Evolutionary conservation across 92 coral and sea anemone genomes (phyloP), one percentile per base, ranked within the genome.

Genomic region (Epizoanthus scotinus): DNA sequence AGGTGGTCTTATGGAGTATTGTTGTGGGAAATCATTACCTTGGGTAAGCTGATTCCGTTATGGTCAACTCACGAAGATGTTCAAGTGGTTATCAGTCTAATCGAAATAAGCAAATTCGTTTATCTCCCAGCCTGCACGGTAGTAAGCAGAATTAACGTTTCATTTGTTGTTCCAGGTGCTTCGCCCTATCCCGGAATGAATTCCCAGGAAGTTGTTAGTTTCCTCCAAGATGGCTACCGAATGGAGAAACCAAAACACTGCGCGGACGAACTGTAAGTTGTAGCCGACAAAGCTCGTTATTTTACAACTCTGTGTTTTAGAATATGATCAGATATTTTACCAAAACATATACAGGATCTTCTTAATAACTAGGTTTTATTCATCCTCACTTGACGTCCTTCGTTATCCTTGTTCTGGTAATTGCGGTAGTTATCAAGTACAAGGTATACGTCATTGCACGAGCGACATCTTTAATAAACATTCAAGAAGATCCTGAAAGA

Each of bases 221-320:
- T 95, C 68, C 90, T 95, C 38, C 99, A 91, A 64, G 97, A 95
- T 40, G 90, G 96, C 27, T 91, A 93, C 81, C 91, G 99, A 14
- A 95, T 95, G 99, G 99, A 95, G 75, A 95, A 93, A 77, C 99
- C 99, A 10, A 95, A 95, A 69, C 99, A 95, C 82, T 95, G 99
- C 73, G 88, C 96, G 10, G 98, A 95, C 58, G 98, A 95, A 83
- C 89, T 95, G 99, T 95, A 86, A 83, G 99, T 88, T 78, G 52
- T 47, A 47, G 15, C 52, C 12, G 2, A 15, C 52, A 19, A 69
- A 7, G 8, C 52, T 14, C n/a, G 40, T 34, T 3, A 38, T 19
- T n/a, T 36, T 36, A 2, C 26, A 19, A 21, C 52, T 27, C 19
- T 25, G n/a, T 27, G 15, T 22, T 10, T 22, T 20, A 17, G 26